These are phyloP conservation scores for Andrena fulva DNA, from an alignment of 2,888 invertebrate genomes.

Conservation along the genomic window DNA sequence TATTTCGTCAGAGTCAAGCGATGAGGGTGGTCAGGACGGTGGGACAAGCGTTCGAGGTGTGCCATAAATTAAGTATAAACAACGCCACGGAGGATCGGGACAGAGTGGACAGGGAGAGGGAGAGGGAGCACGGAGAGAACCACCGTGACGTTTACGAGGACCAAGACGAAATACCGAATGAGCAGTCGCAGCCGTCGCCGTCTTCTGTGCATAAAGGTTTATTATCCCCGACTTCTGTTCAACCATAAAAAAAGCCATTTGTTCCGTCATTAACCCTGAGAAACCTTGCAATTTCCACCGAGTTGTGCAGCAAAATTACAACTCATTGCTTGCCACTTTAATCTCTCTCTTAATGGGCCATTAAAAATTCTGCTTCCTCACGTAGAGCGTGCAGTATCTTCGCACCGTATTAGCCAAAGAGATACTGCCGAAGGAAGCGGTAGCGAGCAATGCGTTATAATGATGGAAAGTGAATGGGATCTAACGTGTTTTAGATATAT, in stretches of 20 bases:
- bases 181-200: slow-evolving; percentile 80
- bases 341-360: background rate
- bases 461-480: background rate
- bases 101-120: slow-evolving; percentile 77
- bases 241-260: slow-evolving; percentile 21
- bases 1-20: slow-evolving; percentile 93
- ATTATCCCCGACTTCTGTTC: slow-evolving; percentile 34
- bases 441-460: background rate
- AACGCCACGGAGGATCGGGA: slow-evolving; percentile 84
- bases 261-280: background rate
- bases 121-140: slow-evolving; percentile 77
- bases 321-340: background rate
- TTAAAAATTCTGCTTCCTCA: background rate
- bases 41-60: slow-evolving; percentile 99
- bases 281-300: background rate
- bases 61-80: slow-evolving; percentile 95
- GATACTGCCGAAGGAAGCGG: too few relatives aligned
- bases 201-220: slow-evolving; percentile 82
- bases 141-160: slow-evolving; percentile 85
- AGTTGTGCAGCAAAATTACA: background rate
- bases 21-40: slow-evolving; percentile 99
- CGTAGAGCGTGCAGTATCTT: background rate
- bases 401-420: too few relatives aligned
- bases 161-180: slow-evolving; percentile 85
- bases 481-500: slow-evolving; percentile 77